phyloP scores from a whole-genome alignment of 2,113 vertebrate genomes.

The Pristiophorus japonicus region DNA sequence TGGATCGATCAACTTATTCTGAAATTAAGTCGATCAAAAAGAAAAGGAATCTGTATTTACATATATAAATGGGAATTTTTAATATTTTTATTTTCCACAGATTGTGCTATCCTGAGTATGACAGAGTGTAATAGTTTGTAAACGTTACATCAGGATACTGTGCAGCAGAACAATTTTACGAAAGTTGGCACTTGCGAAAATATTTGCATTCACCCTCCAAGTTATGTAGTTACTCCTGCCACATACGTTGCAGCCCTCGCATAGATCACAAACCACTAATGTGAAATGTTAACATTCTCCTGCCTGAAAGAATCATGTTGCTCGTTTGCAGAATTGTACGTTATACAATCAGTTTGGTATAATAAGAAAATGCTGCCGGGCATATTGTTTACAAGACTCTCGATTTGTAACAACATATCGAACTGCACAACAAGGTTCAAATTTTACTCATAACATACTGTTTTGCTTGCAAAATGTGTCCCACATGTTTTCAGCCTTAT shows the following conservation, averaged over 20 bases:
- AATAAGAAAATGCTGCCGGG: neutral
- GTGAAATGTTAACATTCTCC: neutral
- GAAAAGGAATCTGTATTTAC: neutral
- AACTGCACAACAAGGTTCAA: neutral
- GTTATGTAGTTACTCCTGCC: neutral
- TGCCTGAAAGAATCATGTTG: neutral
- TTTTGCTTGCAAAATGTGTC: neutral
- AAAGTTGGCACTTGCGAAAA: neutral
- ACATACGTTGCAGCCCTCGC: neutral
- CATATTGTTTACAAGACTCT: neutral
- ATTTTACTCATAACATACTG: neutral
- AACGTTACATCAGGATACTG: neutral
- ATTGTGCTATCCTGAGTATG: neutral
- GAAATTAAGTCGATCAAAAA: neutral
- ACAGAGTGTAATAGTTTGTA: neutral
- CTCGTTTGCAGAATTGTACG: neutral
- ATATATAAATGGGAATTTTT: neutral
- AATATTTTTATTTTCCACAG: neutral
- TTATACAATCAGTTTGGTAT: neutral
- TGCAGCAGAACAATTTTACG: neutral
- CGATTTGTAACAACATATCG: neutral
- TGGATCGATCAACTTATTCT: neutral
- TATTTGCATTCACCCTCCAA: neutral
- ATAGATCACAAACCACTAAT: neutral
- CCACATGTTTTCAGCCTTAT: neutral